These are phyloP conservation scores for Epizoanthus rinbou DNA, from an alignment of 92 coral and sea anemone species.

Conservation along the genomic window DNA sequence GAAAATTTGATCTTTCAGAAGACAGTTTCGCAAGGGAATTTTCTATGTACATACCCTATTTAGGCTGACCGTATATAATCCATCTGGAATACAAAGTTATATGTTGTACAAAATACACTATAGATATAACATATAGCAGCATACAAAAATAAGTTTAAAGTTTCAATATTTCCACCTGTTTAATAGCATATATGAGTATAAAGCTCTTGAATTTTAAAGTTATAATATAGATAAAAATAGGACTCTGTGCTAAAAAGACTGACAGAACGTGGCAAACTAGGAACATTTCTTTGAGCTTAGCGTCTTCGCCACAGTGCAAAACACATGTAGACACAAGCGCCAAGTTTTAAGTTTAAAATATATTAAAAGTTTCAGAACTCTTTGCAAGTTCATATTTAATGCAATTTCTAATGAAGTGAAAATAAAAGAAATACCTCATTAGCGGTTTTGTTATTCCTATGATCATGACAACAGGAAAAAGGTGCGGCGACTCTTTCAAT, in stretches of 20 bases:
- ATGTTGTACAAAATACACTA: conserved; percentile 7
- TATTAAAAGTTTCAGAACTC: not conserved
- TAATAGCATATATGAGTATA: conserved; percentile 16
- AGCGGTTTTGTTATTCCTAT: no score
- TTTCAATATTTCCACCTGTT: conserved; percentile 20
- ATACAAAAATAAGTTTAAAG: conserved; percentile 17
- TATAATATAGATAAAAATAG: conserved; percentile 29
- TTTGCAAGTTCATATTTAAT: not conserved
- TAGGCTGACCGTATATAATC: not conserved
- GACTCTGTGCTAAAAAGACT: not conserved
- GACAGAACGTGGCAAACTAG: not conserved
- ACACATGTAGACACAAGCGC: not conserved
- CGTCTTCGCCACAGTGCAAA: not conserved
- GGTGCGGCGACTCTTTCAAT: not conserved
- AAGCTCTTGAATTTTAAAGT: conserved; percentile 26
- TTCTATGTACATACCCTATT: conserved; percentile 22
- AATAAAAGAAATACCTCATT: not conserved
- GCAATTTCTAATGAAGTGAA: not conserved
- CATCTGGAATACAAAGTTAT: not conserved
- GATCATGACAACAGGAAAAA: not conserved
- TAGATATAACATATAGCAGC: no score
- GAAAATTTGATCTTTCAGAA: conserved; percentile 26
- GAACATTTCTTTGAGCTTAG: not conserved
- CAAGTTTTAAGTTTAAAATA: not conserved
- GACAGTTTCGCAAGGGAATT: conserved; percentile 20